phyloP scores from a whole-genome alignment of 2,113 vertebrate genomes.

The Syngnathus floridae region DNA sequence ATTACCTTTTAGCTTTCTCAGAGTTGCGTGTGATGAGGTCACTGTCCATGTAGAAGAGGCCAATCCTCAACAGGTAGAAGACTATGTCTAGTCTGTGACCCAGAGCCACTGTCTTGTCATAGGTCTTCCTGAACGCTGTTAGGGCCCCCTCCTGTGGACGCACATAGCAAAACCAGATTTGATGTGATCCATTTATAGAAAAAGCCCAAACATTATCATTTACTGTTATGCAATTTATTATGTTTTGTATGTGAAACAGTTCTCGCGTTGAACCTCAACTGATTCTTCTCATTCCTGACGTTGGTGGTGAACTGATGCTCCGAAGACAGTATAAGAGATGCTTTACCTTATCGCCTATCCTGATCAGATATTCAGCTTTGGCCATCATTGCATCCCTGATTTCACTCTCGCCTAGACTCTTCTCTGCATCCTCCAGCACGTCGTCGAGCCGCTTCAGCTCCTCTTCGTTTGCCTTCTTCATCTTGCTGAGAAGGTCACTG shows the following conservation, averaged over 20 bases:
- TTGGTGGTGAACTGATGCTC: not conserved
- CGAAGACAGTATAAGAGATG: not conserved
- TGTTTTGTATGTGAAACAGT: not conserved
- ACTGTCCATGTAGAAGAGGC: constrained; percentile 97
- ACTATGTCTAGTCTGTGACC: constrained; percentile 94
- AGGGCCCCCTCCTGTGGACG: constrained; percentile 84
- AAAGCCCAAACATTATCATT: no score
- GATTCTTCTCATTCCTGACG: not conserved
- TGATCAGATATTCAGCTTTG: constrained; percentile 90
- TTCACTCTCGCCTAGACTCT: constrained; percentile 92
- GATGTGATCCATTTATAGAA: no score
- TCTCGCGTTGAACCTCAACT: not conserved
- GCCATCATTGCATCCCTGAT: constrained; percentile 97
- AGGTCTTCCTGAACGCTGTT: constrained; percentile 93
- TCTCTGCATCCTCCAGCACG: constrained; percentile 89
- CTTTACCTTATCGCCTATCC: constrained; percentile 89
- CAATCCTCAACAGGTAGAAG: constrained; percentile 94
- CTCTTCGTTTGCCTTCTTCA: constrained; percentile 94
- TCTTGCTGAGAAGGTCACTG: constrained; percentile 79
- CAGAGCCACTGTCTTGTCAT: constrained; percentile 93
- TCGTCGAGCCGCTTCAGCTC: constrained; percentile 87
- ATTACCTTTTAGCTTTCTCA: constrained; percentile 94
- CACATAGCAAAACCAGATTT: not conserved
- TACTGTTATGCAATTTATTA: no score
- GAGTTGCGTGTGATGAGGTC: constrained; percentile 97